Conservation (phyloP, 2,888 invertebrate species). For the Tiliacea citrago region DNA sequence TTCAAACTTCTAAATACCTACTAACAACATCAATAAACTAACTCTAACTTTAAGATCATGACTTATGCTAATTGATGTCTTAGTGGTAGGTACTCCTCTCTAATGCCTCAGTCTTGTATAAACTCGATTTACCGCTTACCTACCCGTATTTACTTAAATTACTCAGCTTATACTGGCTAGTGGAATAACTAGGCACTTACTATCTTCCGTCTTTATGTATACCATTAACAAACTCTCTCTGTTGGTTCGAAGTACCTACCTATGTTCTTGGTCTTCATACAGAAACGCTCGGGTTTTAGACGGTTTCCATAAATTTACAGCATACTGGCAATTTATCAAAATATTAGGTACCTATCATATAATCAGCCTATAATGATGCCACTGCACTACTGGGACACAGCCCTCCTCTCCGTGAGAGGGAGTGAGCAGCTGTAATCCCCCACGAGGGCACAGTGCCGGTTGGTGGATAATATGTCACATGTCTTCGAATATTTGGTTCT, state of each 20-base stretch:
- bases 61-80: conserved; percentile 50
- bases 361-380: too few species aligned
- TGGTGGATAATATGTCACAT: too few species aligned
- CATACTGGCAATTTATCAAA: conserved; percentile 5
- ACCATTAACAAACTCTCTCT: conserved; percentile 12
- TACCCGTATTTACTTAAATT: conserved; percentile 51
- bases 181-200: conserved; percentile 22
- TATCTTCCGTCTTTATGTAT: conserved; percentile 3
- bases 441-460: too few species aligned
- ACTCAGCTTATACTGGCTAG: conserved; percentile 35
- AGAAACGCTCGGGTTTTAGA: neutral
- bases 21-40: conserved; percentile 27
- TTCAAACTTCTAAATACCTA: conserved; percentile 33
- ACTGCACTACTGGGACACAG: too few species aligned
- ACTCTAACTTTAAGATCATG: conserved; percentile 42
- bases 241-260: neutral
- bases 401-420: too few species aligned
- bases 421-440: too few species aligned
- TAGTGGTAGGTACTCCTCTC: conserved; percentile 24
- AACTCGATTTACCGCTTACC: conserved; percentile 45
- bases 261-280: neutral
- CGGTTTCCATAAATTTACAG: neutral
- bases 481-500: too few species aligned
- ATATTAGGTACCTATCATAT: too few species aligned
- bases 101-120: conserved; percentile 30